Conservation (phyloP, 1,140 invertebrate genomes). For the Ladona fulva region DNA sequence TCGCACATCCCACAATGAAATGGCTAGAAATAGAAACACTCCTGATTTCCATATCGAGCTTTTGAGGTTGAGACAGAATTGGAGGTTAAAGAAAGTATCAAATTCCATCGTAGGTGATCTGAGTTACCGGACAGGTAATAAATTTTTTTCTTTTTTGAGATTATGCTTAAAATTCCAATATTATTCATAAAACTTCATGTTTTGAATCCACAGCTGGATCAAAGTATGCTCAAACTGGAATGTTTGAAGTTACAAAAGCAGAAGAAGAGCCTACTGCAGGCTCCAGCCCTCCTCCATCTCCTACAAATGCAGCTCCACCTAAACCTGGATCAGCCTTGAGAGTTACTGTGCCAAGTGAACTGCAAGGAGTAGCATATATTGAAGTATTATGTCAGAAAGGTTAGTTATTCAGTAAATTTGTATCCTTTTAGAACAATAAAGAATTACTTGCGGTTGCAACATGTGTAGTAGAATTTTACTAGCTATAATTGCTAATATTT, state of each 20-base stretch:
- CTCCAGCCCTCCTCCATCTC: slow-evolving; percentile 45
- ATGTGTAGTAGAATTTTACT: no score
- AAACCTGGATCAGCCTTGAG: slow-evolving; percentile 71
- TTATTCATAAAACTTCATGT: no score
- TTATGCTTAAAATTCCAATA: background rate
- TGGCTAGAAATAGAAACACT: slow-evolving; percentile 58
- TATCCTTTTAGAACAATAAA: background rate
- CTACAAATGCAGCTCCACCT: slow-evolving; percentile 34
- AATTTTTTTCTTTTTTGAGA: background rate
- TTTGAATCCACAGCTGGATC: slow-evolving; percentile 51
- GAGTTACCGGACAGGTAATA: slow-evolving; percentile 74
- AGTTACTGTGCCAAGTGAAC: slow-evolving; percentile 84
- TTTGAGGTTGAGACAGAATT: slow-evolving; percentile 80
- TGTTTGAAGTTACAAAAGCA: slow-evolving; percentile 94
- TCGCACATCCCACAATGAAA: slow-evolving; percentile 67
- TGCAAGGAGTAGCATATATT: slow-evolving; percentile 92
- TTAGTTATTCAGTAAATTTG: slow-evolving; percentile 31
- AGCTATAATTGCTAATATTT: no score
- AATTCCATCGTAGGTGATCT: slow-evolving; percentile 93
- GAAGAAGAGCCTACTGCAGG: slow-evolving; percentile 57
- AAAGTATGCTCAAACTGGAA: slow-evolving; percentile 84
- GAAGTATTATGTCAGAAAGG: slow-evolving; percentile 89
- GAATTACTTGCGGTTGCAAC: background rate
- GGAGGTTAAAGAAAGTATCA: slow-evolving; percentile 90
- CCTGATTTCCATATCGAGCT: slow-evolving; percentile 92